phyloP scores from a whole-genome alignment of 2,113 vertebrate species.

The Platichthys stellatus region DNA sequence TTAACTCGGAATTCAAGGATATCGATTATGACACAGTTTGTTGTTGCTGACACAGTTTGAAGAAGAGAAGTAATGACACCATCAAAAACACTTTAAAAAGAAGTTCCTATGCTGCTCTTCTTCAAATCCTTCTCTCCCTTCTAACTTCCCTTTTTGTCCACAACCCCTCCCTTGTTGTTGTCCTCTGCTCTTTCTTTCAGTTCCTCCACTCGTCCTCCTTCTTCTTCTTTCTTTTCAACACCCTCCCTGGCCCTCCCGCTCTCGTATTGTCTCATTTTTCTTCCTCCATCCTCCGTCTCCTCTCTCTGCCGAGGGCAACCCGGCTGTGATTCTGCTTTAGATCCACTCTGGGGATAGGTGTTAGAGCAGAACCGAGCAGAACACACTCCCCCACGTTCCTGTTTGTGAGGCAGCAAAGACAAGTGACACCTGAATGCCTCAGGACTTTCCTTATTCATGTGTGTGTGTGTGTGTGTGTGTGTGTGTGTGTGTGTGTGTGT shows the following conservation, averaged over 20 bases:
- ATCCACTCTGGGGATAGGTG: constrained; percentile 35
- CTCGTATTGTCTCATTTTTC: constrained; percentile 24
- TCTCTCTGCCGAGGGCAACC: constrained; percentile 38
- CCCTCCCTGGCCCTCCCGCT: not conserved
- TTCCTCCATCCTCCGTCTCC: constrained; percentile 16
- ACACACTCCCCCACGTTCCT: not conserved
- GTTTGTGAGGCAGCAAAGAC: not conserved
- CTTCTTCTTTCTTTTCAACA: constrained; percentile 48
- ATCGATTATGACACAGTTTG: too few species aligned
- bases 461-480: constrained; percentile 10
- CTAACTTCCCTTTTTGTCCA: constrained; percentile 37
- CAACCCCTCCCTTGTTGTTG: constrained; percentile 48
- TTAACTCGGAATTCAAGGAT: too few species aligned
- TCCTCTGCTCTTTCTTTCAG: constrained; percentile 10
- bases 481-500: constrained; percentile 20
- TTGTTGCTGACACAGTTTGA: too few species aligned
- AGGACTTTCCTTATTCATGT: constrained; percentile 12
- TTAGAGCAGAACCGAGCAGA: constrained; percentile 35
- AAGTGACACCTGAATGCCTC: constrained; percentile 45
- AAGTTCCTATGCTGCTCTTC: too few species aligned
- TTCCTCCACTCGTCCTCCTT: constrained; percentile 42
- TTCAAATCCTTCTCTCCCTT: not conserved
- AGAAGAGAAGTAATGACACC: too few species aligned
- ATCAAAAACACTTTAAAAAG: too few species aligned
- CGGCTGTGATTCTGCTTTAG: constrained; percentile 46